Conservation (phyloP, 2,113 vertebrate species). For the Gymnobelideus leadbeateri region DNA sequence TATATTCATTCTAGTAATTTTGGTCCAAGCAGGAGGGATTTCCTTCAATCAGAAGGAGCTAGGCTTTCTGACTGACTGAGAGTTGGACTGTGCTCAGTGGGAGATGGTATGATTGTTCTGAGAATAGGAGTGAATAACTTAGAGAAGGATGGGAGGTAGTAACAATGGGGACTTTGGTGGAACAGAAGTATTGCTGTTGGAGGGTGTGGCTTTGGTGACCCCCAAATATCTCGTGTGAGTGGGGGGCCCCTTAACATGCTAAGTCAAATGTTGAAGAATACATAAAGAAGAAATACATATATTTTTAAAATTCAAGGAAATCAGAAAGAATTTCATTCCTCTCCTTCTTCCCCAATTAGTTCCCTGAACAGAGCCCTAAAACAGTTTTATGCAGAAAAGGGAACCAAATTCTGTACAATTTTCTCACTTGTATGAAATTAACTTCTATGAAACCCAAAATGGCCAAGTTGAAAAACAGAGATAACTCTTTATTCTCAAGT, state of each 20-base stretch:
- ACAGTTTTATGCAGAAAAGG: conserved; percentile 59
- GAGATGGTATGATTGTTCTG: background rate
- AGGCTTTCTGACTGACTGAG: background rate
- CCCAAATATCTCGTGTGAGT: background rate
- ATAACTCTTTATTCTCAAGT: background rate
- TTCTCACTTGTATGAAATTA: conserved; percentile 59
- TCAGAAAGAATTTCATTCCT: conserved; percentile 60
- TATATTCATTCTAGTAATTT: no score
- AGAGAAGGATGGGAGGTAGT: background rate
- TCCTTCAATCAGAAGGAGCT: background rate
- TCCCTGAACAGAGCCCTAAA: conserved; percentile 64
- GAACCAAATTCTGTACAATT: conserved; percentile 55
- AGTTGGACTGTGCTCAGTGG: background rate
- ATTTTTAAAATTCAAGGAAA: conserved; percentile 14
- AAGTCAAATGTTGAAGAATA: background rate
- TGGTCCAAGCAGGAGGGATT: no score
- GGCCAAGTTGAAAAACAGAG: background rate
- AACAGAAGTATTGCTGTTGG: background rate
- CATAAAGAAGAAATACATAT: background rate
- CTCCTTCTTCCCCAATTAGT: conserved; percentile 48
- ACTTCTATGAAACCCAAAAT: background rate
- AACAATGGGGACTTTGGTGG: background rate
- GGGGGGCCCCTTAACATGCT: background rate
- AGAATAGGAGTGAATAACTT: background rate
- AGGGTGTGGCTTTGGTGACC: no score